A percentile compares a stretch with the other conserved stretches of the same genome.
phyloP scores from a whole-genome alignment of 2,797 vertebrate species.

The Coendou prehensilis region DNA sequence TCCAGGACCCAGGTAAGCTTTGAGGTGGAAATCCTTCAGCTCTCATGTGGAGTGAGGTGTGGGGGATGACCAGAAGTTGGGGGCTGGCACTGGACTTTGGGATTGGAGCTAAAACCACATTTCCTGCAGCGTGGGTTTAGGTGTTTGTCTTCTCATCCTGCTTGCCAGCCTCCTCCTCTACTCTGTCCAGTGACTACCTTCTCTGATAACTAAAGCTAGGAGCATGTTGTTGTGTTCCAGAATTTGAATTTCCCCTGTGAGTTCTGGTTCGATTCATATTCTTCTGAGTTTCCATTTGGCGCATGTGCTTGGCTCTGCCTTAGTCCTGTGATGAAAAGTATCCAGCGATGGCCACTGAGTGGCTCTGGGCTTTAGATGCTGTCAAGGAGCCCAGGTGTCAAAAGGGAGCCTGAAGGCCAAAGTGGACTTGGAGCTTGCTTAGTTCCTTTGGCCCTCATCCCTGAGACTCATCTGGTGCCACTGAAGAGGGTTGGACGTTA shows the following conservation, averaged over 20 bases:
- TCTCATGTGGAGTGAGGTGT: background rate
- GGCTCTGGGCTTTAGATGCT: background rate
- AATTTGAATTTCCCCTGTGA: background rate
- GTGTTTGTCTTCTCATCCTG: background rate
- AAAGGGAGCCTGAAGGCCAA: background rate
- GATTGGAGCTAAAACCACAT: background rate
- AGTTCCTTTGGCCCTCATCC: background rate
- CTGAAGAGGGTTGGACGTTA: background rate
- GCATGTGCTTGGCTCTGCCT: background rate
- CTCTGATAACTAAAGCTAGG: background rate
- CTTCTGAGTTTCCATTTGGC: background rate
- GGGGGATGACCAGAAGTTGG: background rate
- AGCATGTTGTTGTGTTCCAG: background rate
- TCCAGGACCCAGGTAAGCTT: background rate
- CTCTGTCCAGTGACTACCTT: background rate
- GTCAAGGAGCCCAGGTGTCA: background rate
- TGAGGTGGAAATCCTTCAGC: background rate
- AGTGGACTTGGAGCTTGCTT: background rate
- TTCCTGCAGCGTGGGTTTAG: background rate
- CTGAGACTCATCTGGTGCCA: background rate
- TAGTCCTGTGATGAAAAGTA: background rate
- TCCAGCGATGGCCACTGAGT: background rate
- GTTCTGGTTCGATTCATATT: background rate
- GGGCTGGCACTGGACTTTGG: background rate
- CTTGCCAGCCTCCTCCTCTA: background rate